Percentiles rank a stretch among this genome's conserved stretches.
Evolutionary conservation across 2,888 invertebrate genomes (phyloP).

Genomic region (Mactromeris polynyma): DNA sequence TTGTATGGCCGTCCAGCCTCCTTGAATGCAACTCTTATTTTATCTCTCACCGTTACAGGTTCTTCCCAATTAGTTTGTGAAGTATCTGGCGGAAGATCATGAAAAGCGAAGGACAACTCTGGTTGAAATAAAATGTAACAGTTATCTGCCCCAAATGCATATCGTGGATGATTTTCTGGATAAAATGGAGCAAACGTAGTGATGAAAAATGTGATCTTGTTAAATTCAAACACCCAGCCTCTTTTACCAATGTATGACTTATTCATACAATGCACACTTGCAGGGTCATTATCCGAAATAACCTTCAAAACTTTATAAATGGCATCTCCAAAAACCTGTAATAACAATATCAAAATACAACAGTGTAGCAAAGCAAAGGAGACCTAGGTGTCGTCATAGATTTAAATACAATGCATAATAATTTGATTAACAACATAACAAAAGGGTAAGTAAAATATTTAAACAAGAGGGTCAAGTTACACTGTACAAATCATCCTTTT

Average conservation of each 20-base stretch:
- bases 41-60: slow-evolving; percentile 81
- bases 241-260: slow-evolving; percentile 75
- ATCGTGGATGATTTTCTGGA: slow-evolving; percentile 79
- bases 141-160: slow-evolving; percentile 74
- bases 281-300: slow-evolving; percentile 79
- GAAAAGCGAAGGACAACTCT: slow-evolving; percentile 83
- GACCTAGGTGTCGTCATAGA: no score
- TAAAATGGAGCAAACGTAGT: slow-evolving; percentile 85
- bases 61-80: slow-evolving; percentile 80
- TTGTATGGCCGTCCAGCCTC: slow-evolving; percentile 79
- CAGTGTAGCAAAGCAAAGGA: no score
- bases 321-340: slow-evolving; percentile 78
- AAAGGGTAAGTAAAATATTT: no score
- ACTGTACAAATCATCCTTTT: no score
- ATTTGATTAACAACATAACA: no score
- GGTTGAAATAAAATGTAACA: slow-evolving; percentile 84
- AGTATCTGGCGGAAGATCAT: slow-evolving; percentile 82
- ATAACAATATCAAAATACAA: background rate
- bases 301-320: slow-evolving; percentile 75
- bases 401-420: no score
- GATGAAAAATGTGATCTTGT: slow-evolving; percentile 82
- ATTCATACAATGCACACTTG: slow-evolving; percentile 75
- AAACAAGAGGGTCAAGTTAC: no score
- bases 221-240: slow-evolving; percentile 84
- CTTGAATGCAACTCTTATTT: slow-evolving; percentile 80